phyloP scores from a whole-genome alignment of 2,888 invertebrate species.

The Brachylomia viminalis region DNA sequence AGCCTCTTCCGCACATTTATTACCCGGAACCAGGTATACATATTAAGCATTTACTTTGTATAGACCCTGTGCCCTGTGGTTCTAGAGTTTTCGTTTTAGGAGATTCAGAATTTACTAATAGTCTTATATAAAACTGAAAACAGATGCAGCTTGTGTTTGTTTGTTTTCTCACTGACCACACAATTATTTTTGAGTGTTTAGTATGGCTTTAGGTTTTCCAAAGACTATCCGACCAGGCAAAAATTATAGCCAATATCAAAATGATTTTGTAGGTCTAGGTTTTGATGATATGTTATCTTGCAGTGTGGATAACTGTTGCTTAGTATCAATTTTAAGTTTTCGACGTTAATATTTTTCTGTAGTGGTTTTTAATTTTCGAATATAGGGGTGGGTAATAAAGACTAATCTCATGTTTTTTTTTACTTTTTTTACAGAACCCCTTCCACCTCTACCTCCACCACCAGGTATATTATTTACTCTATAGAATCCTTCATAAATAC shows the following conservation, averaged over 20 bases:
- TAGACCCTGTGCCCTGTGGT: background rate
- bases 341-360: background rate
- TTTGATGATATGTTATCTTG: background rate
- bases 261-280: background rate
- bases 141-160: background rate
- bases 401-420: background rate
- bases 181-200: background rate
- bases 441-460: background rate
- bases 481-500: background rate
- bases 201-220: background rate
- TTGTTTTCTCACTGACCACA: background rate
- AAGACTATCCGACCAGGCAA: background rate
- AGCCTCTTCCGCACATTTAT: background rate
- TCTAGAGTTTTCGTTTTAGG: background rate
- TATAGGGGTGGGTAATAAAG: background rate
- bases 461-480: slow-evolving; percentile 31
- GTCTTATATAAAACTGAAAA: background rate
- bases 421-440: background rate
- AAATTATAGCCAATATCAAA: background rate
- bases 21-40: slow-evolving; percentile 13
- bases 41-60: background rate
- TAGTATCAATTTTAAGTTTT: background rate
- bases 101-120: background rate
- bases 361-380: background rate
- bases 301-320: background rate